Evolutionary conservation across 2,888 invertebrate species (phyloP).

Genomic region (Agrotis clavis): DNA sequence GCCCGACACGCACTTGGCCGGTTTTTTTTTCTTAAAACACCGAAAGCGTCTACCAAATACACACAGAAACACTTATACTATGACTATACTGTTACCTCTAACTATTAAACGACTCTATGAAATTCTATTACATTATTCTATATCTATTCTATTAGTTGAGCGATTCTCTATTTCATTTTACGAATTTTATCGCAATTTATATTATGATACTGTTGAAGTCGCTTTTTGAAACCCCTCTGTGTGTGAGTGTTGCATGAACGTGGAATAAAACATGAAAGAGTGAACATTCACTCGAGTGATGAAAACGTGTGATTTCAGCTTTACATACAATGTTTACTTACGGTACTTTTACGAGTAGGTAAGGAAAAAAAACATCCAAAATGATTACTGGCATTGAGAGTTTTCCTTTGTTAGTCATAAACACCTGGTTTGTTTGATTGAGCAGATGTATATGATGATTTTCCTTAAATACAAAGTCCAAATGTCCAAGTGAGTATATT

Average conservation of each 20-base stretch:
- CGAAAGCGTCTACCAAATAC: too few relatives aligned
- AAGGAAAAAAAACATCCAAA: background rate
- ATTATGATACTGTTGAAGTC: too few relatives aligned
- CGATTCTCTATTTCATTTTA: too few relatives aligned
- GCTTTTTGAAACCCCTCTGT: too few relatives aligned
- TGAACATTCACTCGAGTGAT: background rate
- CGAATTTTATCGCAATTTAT: too few relatives aligned
- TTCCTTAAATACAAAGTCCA: constrained; percentile 17
- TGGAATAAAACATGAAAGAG: background rate
- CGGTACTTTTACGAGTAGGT: background rate
- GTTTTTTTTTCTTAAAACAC: too few relatives aligned
- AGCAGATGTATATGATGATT: background rate
- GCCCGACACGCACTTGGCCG: too few relatives aligned
- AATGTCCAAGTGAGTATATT: background rate
- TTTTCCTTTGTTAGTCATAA: constrained; percentile 2
- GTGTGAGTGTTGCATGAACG: background rate
- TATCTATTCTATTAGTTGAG: too few relatives aligned
- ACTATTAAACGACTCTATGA: too few relatives aligned
- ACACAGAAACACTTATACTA: too few relatives aligned
- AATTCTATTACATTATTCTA: too few relatives aligned
- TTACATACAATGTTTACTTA: background rate
- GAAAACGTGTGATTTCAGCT: background rate
- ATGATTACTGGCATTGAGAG: background rate
- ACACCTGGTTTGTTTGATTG: background rate
- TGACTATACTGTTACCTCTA: too few relatives aligned